These are phyloP conservation scores for Zaprionus camerounensis DNA, from an alignment of 1,140 invertebrate genomes.

Conservation along the genomic window DNA sequence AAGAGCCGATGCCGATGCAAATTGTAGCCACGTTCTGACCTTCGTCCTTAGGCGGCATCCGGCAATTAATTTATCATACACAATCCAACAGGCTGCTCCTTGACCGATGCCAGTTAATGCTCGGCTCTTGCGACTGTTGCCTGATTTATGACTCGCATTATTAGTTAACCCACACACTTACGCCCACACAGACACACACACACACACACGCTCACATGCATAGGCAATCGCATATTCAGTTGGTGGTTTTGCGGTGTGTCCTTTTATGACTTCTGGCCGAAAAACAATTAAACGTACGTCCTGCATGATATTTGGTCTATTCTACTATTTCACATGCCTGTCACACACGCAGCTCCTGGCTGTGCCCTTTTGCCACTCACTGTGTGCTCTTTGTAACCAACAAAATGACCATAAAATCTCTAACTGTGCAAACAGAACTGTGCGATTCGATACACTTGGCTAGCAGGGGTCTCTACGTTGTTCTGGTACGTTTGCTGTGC, in stretches of 20 bases:
- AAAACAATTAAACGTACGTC: constrained; percentile 70
- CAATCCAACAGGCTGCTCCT: constrained; percentile 24
- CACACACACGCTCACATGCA: not conserved
- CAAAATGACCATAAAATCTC: constrained; percentile 34
- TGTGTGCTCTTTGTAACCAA: constrained; percentile 20
- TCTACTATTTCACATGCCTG: constrained; percentile 58
- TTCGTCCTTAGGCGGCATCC: constrained; percentile 5
- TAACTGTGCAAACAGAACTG: not conserved
- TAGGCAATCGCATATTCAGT: not conserved
- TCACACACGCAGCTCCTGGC: constrained; percentile 59
- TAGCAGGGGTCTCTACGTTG: too few relatives aligned
- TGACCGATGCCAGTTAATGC: constrained; percentile 64
- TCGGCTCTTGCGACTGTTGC: constrained; percentile 52
- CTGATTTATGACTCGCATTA: constrained; percentile 75
- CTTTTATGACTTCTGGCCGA: constrained; percentile 57
- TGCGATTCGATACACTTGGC: constrained; percentile 11
- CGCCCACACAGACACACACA: not conserved
- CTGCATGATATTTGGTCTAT: constrained; percentile 15
- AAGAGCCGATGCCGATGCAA: constrained; percentile 27
- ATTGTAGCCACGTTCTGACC: constrained; percentile 34
- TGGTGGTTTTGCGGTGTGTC: constrained; percentile 8
- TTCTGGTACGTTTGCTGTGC: not conserved
- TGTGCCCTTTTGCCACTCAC: not conserved
- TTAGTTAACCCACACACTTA: constrained; percentile 52
- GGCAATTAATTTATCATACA: constrained; percentile 78